Percentiles rank a stretch among this genome's conserved stretches.
phyloP scores from a whole-genome alignment of 1,140 invertebrate species.

The Mactra quadrangularis region DNA sequence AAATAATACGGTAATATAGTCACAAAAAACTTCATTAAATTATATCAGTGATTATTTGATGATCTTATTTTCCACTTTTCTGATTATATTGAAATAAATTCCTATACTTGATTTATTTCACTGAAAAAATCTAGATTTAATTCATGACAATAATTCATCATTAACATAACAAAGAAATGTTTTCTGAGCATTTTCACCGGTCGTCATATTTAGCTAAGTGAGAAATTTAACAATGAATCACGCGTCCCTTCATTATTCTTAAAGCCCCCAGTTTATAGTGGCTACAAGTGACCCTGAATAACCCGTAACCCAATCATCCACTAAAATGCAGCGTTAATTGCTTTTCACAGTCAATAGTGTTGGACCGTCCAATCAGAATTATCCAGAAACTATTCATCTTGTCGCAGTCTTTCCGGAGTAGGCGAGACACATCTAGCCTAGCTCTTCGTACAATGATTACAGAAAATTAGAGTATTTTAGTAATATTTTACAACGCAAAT shows the following conservation, averaged over 20 bases:
- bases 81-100: too few species aligned
- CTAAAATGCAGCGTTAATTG: constrained; percentile 61
- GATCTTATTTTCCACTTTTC: too few species aligned
- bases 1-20: too few species aligned
- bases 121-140: too few species aligned
- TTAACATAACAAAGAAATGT: too few species aligned
- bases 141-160: too few species aligned
- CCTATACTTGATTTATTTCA: too few species aligned
- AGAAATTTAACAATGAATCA: constrained; percentile 53
- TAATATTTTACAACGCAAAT: constrained; percentile 42
- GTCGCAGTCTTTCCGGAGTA: neutral
- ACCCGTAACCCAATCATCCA: constrained; percentile 53
- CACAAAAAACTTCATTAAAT: too few species aligned
- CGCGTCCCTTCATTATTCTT: constrained; percentile 23
- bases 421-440: constrained; percentile 13
- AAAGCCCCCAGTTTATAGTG: constrained; percentile 34
- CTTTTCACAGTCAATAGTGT: constrained; percentile 7
- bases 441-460: constrained; percentile 4
- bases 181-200: constrained; percentile 15
- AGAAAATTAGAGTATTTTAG: constrained; percentile 28
- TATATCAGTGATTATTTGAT: too few species aligned
- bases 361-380: constrained; percentile 42
- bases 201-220: constrained; percentile 24
- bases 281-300: constrained; percentile 47
- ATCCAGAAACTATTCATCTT: constrained; percentile 35